Conservation (phyloP, 1,140 invertebrate genomes). For the Lepeophtheirus salmonis region DNA sequence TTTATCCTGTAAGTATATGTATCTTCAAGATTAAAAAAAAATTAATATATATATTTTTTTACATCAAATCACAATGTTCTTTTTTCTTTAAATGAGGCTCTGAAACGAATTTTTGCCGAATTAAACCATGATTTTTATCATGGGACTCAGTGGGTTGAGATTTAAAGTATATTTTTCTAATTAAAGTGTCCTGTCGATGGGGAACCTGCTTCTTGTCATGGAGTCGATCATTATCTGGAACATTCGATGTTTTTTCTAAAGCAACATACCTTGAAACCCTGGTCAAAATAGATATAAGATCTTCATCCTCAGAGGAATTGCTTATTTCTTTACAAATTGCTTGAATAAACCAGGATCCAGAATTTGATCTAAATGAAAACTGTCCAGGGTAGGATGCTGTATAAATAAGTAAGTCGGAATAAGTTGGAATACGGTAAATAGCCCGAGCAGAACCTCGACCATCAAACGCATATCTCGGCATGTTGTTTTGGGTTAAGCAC, state of each 20-base stretch:
- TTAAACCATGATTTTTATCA: not conserved
- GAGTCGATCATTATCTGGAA: not conserved
- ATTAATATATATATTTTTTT: no score
- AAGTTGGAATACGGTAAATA: constrained; percentile 12
- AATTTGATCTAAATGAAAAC: constrained; percentile 13
- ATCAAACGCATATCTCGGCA: not conserved
- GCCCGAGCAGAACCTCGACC: not conserved
- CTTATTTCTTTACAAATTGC: constrained; percentile 2
- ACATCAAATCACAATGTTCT: not conserved
- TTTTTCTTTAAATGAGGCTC: not conserved
- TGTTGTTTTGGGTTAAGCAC: not conserved
- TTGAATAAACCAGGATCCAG: constrained; percentile 18
- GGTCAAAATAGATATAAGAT: constrained; percentile 3
- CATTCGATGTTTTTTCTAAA: constrained; percentile 10
- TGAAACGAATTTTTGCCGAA: not conserved
- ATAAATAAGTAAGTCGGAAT: constrained; percentile 15
- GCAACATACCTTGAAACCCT: not conserved
- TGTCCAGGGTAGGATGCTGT: constrained; percentile 7
- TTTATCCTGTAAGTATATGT: no score
- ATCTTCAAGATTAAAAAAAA: no score
- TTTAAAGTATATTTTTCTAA: constrained; percentile 14
- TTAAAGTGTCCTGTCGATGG: constrained; percentile 5
- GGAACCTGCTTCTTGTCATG: constrained; percentile 16
- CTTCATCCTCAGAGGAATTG: not conserved
- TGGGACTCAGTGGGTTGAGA: not conserved